Evolutionary conservation across 2,797 vertebrate species (phyloP), one percentile per base, ranked within the genome.

Genomic region (Tinamus major): DNA sequence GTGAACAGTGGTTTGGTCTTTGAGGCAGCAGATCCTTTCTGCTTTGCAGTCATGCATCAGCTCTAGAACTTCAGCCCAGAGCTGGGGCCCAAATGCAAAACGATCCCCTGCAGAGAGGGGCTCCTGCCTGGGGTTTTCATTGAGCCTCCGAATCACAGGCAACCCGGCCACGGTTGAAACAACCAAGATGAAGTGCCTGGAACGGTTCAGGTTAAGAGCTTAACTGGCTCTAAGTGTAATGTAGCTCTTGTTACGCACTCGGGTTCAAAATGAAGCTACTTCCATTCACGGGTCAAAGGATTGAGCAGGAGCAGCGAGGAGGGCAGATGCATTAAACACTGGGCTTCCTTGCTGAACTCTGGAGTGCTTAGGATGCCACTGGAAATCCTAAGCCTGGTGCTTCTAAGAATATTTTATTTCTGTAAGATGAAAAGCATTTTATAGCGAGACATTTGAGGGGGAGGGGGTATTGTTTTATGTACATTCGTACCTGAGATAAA

Each of bases 371-470:
- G 69, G 17, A 46, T 13, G 18, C 0, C 3, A 18, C 62, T 86
- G 89, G 39, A 46, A 68, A 56, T 72, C 11, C 44, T 16, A 20
- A 64, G 69, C 69, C 82, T 49, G 6, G 49, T 65, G 53, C 10
- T 55, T 84, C 62, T 46, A 29, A 49, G 55, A 31, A 16, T 48
- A 11, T 69, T 92, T 86, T 20, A n/a, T 93, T 48, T 27, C 18
- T 48, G 39, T 58, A 35, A 65, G 65, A 62, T 37, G 23, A 44
- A 16, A 49, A 53, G 37, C 48, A 39, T 10, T 10, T 23, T 53
- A 8, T 0, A 41, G 14, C 0, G 2, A 27, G 58, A 46, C 39
- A 3, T 33, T 14, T 9, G 61, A 33, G 6, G 8, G 2, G 33
- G 16, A 4, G 23, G 17, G 27, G 51, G 27, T 26, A 0, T 58